Evolutionary conservation across 2,113 vertebrate species (phyloP), one percentile per base, ranked within the genome.

Genomic region (Percopsis transmontana): DNA sequence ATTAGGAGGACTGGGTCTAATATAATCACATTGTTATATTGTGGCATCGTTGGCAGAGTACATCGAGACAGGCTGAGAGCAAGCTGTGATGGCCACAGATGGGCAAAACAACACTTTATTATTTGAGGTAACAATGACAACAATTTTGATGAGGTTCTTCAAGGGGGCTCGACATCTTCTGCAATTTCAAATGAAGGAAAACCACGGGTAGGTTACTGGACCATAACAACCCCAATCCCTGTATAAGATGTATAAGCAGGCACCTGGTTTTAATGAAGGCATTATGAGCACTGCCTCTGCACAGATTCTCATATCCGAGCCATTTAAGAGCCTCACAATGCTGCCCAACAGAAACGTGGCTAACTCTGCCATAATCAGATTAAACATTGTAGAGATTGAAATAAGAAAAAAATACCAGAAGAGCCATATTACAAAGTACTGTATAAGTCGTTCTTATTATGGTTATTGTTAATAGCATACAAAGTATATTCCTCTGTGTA

Each of bases 261-360:
- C 66, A 72, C 11, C 59, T 57, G 72, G 73, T 77, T 77, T 76
- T 64, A 77, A 80, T 83, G 71, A 70, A 56, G 42, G 38, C 64
- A 71, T 52, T 75, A 63, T 69, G 84, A 74, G 58, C 73, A 48
- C n/a, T 11, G 76, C 76, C 67, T 58, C 62, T 63, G 76, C 81
- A 88, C 85, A 87, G 85, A 74, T 62, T 1, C 71, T 74, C 10
- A 72, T 84, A 84, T 78, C n/a, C n/a, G n/a, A 33, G 27, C 74
- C 77, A 79, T 74, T 66, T 33, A 33, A 6, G 1, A 6, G 27
- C 27, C 27, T 33, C 27, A 33, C 27, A 33, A 33, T 33, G 8
- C 27, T 60, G 72, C 70, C 77, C 73, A 72, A 80, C 80, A 79
- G 79, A 68, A 79, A 42, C 56, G 83, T 76, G 72, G 65, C 68